Base-by-base conservation (phyloP, 2,797 vertebrate genomes). In the Margarornis squamiger region DNA sequence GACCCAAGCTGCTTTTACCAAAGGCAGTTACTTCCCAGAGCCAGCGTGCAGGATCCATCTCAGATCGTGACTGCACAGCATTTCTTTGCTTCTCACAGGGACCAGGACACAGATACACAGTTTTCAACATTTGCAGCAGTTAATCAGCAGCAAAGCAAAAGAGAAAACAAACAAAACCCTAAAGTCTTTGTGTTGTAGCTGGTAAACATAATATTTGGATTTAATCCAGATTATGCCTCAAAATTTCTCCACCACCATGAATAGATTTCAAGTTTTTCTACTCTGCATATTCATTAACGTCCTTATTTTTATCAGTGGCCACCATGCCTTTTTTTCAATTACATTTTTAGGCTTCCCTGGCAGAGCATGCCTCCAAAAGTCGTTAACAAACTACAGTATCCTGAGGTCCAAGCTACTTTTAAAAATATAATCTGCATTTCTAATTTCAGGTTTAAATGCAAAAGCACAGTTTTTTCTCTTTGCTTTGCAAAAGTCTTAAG, bases 391-490 rank as follows among this genome's bases (percentile, higher is more conserved):
- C 38, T 66, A 43, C 18, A 12, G 10, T 57, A 71, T 93, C 17
- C 36, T 39, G 10, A 46, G 11, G 38, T 24, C 39, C 76, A 57
- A 76, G 55, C 51, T 19, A 41, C 58, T 76, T 88, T 48, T 49
- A 63, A 92, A 91, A 90, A 67, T n/a, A 61, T 20, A 72, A 83
- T 51, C 22, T 68, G 13, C 2, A 7, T 74, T 86, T 91, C n/a
- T 92, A 77, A 86, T 84, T 90, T 86, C 34, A 83, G 26, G 19
- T 75, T 67, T 71, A 93, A 79, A 90, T 78, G 39, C 29, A 88
- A 72, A 82, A 86, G 6, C 16, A 43, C 55, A 57, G 48, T 58
- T 49, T 70, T 90, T 73, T 71, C 30, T 83, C 43, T 83, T 39
- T 13, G 9, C 12, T 75, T 75, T 32, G 34, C 27, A 74, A 91